Conservation (phyloP, 2,888 invertebrate genomes). For the Ceratothoa steindachneri region DNA sequence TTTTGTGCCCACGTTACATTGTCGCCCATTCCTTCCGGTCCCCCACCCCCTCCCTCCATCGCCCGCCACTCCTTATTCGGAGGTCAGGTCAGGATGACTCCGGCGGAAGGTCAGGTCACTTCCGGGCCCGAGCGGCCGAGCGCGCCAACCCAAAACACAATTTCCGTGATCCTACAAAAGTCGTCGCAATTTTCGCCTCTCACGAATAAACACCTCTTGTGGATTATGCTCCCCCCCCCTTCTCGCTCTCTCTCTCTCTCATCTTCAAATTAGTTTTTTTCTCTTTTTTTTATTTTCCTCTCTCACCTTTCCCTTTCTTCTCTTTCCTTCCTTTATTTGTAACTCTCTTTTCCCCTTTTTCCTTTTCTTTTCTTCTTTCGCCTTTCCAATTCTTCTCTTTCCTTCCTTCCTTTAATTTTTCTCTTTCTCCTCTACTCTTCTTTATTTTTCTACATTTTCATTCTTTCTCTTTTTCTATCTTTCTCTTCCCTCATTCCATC, state of each 20-base stretch:
- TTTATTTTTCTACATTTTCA: background rate
- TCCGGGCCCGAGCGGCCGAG: no score
- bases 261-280: background rate
- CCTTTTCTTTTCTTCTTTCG: no score
- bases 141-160: no score
- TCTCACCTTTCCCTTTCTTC: background rate
- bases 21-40: no score
- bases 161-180: no score
- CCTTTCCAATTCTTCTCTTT: background rate
- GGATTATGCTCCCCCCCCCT: background rate
- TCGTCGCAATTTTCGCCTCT: no score
- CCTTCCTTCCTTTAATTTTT: background rate
- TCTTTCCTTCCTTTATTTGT: background rate
- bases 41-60: no score
- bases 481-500: no score
- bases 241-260: background rate
- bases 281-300: background rate
- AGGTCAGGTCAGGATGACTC: background rate
- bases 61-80: no score
- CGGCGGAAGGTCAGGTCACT: background rate
- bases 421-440: background rate
- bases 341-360: no score
- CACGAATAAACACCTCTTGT: background rate
- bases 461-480: no score
- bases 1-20: no score